phyloP scores from a whole-genome alignment of 2,113 vertebrate genomes.

The Aegithalos caudatus region DNA sequence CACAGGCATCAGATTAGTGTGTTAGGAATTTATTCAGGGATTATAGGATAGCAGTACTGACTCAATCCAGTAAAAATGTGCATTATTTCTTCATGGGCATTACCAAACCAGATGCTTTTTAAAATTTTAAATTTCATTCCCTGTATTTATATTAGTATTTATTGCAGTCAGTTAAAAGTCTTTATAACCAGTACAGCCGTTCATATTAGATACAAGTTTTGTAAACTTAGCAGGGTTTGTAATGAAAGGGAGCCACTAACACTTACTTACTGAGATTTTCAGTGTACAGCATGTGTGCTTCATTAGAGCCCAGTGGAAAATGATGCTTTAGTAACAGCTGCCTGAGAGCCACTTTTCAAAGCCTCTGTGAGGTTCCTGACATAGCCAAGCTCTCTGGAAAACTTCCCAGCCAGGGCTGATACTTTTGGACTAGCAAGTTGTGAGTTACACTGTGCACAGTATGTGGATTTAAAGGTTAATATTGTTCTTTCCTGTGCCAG shows the following conservation, averaged over 20 bases:
- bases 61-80: background rate
- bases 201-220: background rate
- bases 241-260: background rate
- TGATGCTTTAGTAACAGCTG: background rate
- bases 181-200: background rate
- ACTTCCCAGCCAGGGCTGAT: background rate
- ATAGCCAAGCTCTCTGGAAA: background rate
- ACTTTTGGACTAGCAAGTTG: background rate
- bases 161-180: background rate
- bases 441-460: background rate
- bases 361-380: background rate
- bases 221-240: background rate
- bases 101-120: background rate
- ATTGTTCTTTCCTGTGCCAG: background rate
- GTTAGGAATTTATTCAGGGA: background rate
- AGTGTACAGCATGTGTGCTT: background rate
- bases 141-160: background rate
- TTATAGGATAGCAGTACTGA: background rate
- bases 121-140: background rate
- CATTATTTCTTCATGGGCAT: background rate
- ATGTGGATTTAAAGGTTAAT: background rate
- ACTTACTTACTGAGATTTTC: background rate
- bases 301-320: background rate
- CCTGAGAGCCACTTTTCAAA: background rate
- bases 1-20: rapidly evolving